These are phyloP conservation scores for Leptogaster cylindrica DNA, from an alignment of 2,888 invertebrate species.

Conservation along the genomic window DNA sequence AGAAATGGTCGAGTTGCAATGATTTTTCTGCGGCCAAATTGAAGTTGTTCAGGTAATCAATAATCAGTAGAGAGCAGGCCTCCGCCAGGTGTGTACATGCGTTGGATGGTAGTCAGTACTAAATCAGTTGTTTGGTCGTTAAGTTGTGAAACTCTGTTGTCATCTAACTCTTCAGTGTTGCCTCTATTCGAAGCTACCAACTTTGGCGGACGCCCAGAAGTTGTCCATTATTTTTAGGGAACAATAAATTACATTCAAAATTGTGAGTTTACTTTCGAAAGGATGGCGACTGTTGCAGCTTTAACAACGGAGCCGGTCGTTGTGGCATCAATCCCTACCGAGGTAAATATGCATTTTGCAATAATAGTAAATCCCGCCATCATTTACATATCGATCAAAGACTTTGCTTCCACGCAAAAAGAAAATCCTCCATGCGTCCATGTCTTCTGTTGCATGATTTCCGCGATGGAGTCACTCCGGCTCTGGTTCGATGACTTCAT, in stretches of 20 bases:
- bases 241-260: background rate
- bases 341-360: constrained; percentile 3
- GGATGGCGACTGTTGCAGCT: background rate
- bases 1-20: no score
- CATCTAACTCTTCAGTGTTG: constrained; percentile 7
- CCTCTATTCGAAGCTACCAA: no score
- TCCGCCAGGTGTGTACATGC: no score
- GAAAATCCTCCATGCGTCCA: no score
- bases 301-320: background rate
- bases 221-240: background rate
- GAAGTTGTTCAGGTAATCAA: no score
- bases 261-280: background rate
- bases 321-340: constrained; percentile 17
- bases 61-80: no score
- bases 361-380: background rate
- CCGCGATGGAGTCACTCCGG: no score
- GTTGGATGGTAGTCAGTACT: constrained; percentile 54
- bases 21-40: no score
- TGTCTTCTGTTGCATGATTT: no score
- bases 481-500: no score
- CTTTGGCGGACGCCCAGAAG: no score
- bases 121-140: constrained; percentile 56
- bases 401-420: no score
- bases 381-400: constrained; percentile 11
- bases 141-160: constrained; percentile 54